phyloP scores from a whole-genome alignment of 64 coral and sea anemone genomes.

The Catalaphyllia jardinei region DNA sequence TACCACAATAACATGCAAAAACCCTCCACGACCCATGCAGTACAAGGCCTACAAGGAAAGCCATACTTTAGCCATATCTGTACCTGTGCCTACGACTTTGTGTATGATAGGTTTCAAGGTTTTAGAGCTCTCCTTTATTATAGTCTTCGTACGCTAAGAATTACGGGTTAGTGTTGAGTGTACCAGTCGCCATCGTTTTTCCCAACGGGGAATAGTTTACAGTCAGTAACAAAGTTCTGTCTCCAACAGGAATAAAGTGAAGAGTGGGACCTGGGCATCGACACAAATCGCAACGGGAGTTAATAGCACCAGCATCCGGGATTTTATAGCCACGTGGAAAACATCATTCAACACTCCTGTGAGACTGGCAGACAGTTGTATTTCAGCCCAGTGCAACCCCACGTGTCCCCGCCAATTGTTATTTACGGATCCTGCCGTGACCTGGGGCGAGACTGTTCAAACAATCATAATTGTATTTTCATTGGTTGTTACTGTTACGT shows the following conservation, averaged over 20 bases:
- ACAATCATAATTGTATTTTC: constrained; percentile 11
- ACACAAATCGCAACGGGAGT: constrained; percentile 16
- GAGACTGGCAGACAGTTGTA: constrained; percentile 49
- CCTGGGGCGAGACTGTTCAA: neutral
- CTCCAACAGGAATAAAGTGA: constrained; percentile 13
- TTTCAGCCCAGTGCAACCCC: constrained; percentile 67
- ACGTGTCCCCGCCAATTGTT: constrained; percentile 57
- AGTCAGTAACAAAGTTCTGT: too few relatives aligned
- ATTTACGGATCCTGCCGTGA: constrained; percentile 36
- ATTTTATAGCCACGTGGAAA: constrained; percentile 46
- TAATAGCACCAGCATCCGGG: constrained; percentile 5
- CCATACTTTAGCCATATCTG: too few relatives aligned
- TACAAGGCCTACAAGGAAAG: too few relatives aligned
- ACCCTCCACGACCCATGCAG: too few relatives aligned
- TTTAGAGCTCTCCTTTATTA: too few relatives aligned
- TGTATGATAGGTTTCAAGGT: too few relatives aligned
- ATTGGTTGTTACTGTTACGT: constrained; percentile 39
- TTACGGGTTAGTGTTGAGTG: too few relatives aligned
- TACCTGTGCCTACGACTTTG: too few relatives aligned
- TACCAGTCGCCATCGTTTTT: too few relatives aligned
- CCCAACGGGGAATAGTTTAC: too few relatives aligned
- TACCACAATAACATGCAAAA: too few relatives aligned
- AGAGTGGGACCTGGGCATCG: constrained; percentile 46
- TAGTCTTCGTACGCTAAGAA: too few relatives aligned
- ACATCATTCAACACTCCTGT: neutral